A percentile compares a stretch with the other conserved stretches of the same genome.
Conservation (phyloP, 2,113 vertebrate species). For the Camelus bactrianus region DNA sequence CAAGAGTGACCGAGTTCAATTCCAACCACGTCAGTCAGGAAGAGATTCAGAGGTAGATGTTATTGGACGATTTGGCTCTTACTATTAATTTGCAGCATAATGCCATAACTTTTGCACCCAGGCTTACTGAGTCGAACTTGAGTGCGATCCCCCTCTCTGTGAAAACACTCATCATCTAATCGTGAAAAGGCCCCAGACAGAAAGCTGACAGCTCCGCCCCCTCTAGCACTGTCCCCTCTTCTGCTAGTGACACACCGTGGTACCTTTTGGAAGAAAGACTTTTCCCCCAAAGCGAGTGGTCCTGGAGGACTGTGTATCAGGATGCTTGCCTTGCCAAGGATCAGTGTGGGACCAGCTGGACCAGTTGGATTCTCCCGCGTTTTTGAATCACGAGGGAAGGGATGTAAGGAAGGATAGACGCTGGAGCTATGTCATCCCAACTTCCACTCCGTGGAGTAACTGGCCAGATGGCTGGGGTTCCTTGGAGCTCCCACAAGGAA, state of each 20-base stretch:
- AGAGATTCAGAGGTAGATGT: background rate
- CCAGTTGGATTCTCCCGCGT: background rate
- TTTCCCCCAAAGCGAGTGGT: too few relatives aligned
- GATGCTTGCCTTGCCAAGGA: background rate
- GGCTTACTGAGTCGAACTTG: background rate
- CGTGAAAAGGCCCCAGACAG: background rate
- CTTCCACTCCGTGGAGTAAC: background rate
- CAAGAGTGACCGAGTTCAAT: rapidly evolving
- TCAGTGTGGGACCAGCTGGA: background rate
- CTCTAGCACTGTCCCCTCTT: background rate
- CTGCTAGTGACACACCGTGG: background rate
- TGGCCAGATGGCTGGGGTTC: background rate
- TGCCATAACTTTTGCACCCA: background rate
- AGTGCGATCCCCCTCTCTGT: background rate
- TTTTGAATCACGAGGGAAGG: background rate
- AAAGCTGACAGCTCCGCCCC: background rate
- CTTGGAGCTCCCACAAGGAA: background rate
- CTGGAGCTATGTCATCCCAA: background rate
- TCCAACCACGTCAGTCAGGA: background rate
- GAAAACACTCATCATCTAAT: background rate
- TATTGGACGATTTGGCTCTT: background rate
- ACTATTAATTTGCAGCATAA: background rate
- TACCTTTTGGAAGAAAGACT: background rate
- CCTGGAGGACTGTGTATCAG: background rate
- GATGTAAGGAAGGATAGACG: background rate